Percentiles rank a stretch among this genome's conserved stretches.
Evolutionary conservation across 1,140 invertebrate genomes (phyloP).

Genomic region (Drosophila biarmipes): DNA sequence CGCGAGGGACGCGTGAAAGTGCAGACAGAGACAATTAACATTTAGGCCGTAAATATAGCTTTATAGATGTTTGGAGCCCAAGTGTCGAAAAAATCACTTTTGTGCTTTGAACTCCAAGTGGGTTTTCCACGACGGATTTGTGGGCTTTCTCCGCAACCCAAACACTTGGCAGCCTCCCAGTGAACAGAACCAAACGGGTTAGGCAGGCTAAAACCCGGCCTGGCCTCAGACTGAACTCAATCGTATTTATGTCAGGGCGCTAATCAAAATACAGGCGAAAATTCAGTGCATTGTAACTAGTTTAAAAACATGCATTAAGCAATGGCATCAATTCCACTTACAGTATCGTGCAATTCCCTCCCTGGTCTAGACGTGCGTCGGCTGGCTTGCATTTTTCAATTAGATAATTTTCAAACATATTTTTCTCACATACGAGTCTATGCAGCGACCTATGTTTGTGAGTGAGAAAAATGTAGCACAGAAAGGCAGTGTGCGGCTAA

Average conservation of each 20-base stretch:
- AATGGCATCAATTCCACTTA: constrained; percentile 52
- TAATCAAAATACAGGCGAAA: constrained; percentile 37
- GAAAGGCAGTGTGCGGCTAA: constrained; percentile 64
- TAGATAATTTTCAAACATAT: constrained; percentile 59
- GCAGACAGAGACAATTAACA: constrained; percentile 70
- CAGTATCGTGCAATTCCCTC: constrained; percentile 31
- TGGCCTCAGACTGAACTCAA: constrained; percentile 16
- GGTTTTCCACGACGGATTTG: constrained; percentile 24
- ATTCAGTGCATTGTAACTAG: constrained; percentile 49
- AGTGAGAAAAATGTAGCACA: constrained; percentile 65
- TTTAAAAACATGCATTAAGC: constrained; percentile 53
- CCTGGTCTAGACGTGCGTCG: constrained; percentile 43
- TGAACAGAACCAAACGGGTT: constrained; percentile 57
- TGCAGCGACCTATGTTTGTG: background rate
- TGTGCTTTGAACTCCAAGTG: constrained; percentile 60
- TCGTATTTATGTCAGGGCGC: constrained; percentile 74
- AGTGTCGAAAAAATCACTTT: constrained; percentile 40
- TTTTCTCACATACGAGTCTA: constrained; percentile 15
- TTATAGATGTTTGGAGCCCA: constrained; percentile 55
- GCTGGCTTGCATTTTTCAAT: constrained; percentile 45
- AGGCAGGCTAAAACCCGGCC: constrained; percentile 59
- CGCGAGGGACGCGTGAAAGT: constrained; percentile 61
- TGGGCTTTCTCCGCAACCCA: constrained; percentile 47
- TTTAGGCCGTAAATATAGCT: constrained; percentile 64
- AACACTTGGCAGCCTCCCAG: constrained; percentile 3